phyloP scores from a whole-genome alignment of 2,113 vertebrate genomes.

The Glareola pratincola region DNA sequence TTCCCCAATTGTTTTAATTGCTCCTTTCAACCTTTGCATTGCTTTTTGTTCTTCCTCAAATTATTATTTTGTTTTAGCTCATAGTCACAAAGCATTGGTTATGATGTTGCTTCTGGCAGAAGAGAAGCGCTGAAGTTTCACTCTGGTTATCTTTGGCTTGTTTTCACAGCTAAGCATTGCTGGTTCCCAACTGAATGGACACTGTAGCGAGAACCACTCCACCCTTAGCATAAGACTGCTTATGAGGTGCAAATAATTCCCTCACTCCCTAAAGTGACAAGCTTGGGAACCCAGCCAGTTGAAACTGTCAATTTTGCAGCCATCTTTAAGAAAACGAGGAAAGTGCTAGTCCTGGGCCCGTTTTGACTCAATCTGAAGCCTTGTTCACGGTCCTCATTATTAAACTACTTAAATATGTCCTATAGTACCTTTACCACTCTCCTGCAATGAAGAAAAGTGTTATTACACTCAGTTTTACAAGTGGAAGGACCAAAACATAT shows the following conservation, averaged over 20 bases:
- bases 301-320: neutral
- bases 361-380: neutral
- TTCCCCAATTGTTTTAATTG: slow-evolving; percentile 42
- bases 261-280: neutral
- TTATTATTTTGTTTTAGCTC: slow-evolving; percentile 45
- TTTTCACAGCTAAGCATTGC: neutral
- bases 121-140: slow-evolving; percentile 17
- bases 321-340: neutral
- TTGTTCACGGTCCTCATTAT: neutral
- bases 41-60: slow-evolving; percentile 40
- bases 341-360: neutral
- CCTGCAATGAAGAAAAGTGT: neutral
- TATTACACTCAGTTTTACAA: neutral
- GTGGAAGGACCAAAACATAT: neutral
- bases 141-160: slow-evolving; percentile 26
- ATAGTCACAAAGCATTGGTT: neutral
- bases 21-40: slow-evolving; percentile 26
- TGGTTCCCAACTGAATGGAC: neutral
- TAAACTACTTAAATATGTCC: neutral
- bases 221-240: neutral
- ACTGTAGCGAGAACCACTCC: neutral
- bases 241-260: neutral
- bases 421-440: neutral
- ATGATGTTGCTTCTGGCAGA: slow-evolving; percentile 34
- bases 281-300: neutral